Evolutionary conservation across 2,888 invertebrate species (phyloP).

Genomic region (Hydraecia micacea): DNA sequence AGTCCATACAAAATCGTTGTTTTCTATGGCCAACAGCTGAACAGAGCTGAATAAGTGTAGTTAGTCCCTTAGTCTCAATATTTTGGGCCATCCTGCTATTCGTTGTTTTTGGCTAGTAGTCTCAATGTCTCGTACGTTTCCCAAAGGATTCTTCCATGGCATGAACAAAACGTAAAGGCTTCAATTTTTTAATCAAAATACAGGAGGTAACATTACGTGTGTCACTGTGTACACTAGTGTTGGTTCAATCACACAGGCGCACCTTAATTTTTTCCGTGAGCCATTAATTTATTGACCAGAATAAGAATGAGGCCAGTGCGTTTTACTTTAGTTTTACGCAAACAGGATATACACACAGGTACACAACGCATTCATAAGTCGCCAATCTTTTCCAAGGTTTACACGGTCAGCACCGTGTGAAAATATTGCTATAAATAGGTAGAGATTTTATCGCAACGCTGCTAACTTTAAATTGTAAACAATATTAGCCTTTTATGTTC

Average conservation of each 20-base stretch:
- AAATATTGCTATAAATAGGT: constrained; percentile 48
- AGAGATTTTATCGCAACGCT: constrained; percentile 36
- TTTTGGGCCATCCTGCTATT: not conserved
- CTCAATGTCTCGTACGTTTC: not conserved
- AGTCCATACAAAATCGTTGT: no score
- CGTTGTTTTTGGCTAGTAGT: not conserved
- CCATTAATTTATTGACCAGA: constrained; percentile 20
- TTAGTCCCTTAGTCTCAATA: not conserved
- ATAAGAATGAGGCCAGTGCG: constrained; percentile 32
- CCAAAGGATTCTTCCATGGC: not conserved
- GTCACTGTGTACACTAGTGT: not conserved
- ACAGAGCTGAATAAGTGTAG: no score
- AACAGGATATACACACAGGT: constrained; percentile 47
- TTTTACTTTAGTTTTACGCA: constrained; percentile 43
- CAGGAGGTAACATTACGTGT: not conserved
- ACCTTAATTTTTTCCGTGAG: constrained; percentile 2
- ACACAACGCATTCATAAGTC: constrained; percentile 46
- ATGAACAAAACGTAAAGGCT: not conserved
- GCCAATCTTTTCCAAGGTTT: constrained; percentile 53
- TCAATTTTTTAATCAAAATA: not conserved
- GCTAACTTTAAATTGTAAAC: constrained; percentile 39
- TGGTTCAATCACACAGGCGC: not conserved
- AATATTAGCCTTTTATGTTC: constrained; percentile 29
- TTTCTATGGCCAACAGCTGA: no score
- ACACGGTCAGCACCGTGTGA: constrained; percentile 40